A percentile compares a stretch with the other conserved stretches of the same genome.
Evolutionary conservation across 2,113 vertebrate species (phyloP).

Genomic region (Thymallus thymallus): DNA sequence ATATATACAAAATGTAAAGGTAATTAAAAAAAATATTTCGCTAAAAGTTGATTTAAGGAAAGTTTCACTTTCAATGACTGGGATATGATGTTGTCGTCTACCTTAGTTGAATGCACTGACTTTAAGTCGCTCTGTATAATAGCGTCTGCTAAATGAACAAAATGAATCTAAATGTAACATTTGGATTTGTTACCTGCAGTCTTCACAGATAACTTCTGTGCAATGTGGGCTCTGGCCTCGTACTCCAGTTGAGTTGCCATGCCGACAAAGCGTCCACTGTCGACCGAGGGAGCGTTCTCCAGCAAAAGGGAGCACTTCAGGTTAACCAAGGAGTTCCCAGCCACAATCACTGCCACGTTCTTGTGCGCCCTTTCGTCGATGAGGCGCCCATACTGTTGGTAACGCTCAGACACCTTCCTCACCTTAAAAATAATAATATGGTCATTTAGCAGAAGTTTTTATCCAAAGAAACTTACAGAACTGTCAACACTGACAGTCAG

Average conservation of each 20-base stretch:
- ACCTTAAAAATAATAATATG: slow-evolving; percentile 25
- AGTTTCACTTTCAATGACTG: no score
- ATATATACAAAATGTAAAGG: no score
- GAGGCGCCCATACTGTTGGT: slow-evolving; percentile 72
- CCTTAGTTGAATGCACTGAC: background rate
- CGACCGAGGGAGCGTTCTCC: slow-evolving; percentile 61
- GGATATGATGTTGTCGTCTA: no score
- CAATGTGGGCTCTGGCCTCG: slow-evolving; percentile 77
- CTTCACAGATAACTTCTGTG: slow-evolving; percentile 75
- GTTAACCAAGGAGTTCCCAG: slow-evolving; percentile 78
- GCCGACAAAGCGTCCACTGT: slow-evolving; percentile 75
- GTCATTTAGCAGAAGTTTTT: no score
- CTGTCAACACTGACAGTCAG: no score
- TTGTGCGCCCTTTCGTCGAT: slow-evolving; percentile 77
- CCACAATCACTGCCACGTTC: slow-evolving; percentile 80
- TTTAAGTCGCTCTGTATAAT: background rate
- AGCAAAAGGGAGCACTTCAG: slow-evolving; percentile 78
- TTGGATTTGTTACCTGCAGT: slow-evolving; percentile 67
- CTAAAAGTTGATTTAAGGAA: no score
- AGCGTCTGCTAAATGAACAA: background rate
- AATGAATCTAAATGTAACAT: background rate
- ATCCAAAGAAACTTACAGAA: no score
- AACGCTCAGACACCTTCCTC: slow-evolving; percentile 64
- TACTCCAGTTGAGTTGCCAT: slow-evolving; percentile 77
- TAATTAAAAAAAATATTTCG: background rate